A percentile compares a stretch with the other conserved stretches of the same genome.
phyloP scores from a whole-genome alignment of 2,113 vertebrate species.

The Dolichallabes microphthalmus region DNA sequence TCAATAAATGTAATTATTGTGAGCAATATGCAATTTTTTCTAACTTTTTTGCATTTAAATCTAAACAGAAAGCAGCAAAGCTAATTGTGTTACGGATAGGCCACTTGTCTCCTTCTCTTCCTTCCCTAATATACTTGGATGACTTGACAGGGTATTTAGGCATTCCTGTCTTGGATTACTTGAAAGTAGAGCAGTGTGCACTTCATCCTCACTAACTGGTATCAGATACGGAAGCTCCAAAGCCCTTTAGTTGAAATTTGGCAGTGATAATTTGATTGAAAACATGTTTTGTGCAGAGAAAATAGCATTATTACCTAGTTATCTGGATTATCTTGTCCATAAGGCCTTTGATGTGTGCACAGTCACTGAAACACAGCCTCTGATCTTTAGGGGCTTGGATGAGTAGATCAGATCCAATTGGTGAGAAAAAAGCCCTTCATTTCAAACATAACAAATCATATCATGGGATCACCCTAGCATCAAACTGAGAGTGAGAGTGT shows the following conservation, averaged over 20 bases:
- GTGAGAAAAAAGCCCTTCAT: slow-evolving; percentile 52
- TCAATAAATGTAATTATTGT: slow-evolving; percentile 38
- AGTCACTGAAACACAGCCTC: slow-evolving; percentile 53
- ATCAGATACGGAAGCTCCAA: slow-evolving; percentile 55
- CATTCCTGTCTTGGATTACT: slow-evolving; percentile 56
- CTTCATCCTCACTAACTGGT: slow-evolving; percentile 46
- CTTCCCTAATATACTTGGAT: slow-evolving; percentile 49
- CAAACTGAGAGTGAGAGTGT: slow-evolving; percentile 20
- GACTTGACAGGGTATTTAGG: slow-evolving; percentile 53
- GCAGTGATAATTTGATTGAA: slow-evolving; percentile 58
- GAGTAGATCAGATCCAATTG: slow-evolving; percentile 56
- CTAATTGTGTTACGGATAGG: slow-evolving; percentile 53
- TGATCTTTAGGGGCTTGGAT: slow-evolving; percentile 57
- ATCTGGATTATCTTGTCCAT: slow-evolving; percentile 55
- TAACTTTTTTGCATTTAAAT: slow-evolving; percentile 53
- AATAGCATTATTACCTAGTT: slow-evolving; percentile 64
- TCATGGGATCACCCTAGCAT: slow-evolving; percentile 39
- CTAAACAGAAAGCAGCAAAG: slow-evolving; percentile 45
- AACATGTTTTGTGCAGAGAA: slow-evolving; percentile 60
- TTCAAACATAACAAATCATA: slow-evolving; percentile 54
- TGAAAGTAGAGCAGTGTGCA: slow-evolving; percentile 52
- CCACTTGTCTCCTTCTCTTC: slow-evolving; percentile 46
- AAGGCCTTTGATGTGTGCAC: slow-evolving; percentile 62
- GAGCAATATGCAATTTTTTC: slow-evolving; percentile 29
- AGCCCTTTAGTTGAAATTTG: slow-evolving; percentile 53